Percentiles rank a stretch among this genome's conserved stretches.
Conservation (phyloP, 1,140 invertebrate genomes). For the Bombus breviceps region DNA sequence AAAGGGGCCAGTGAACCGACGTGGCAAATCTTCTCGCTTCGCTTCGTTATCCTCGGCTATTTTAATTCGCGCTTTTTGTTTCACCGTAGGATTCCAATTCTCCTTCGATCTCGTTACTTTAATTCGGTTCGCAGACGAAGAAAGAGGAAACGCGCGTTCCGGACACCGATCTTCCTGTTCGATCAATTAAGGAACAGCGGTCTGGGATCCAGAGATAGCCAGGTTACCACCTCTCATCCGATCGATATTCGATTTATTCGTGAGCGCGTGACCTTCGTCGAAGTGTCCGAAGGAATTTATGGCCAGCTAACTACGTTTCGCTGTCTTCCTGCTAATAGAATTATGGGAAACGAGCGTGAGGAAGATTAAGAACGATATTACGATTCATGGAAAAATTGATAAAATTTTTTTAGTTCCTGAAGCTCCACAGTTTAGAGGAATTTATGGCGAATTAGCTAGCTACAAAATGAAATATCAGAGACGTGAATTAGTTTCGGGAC, state of each 20-base stretch:
- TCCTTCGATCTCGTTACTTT: constrained; percentile 55
- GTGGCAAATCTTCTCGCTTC: constrained; percentile 27
- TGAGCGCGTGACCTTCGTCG: constrained; percentile 1
- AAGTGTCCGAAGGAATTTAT: not conserved
- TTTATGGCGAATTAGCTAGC: too few relatives aligned
- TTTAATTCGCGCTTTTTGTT: constrained; percentile 62
- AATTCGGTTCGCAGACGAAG: constrained; percentile 23
- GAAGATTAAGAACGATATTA: not conserved
- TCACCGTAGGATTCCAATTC: constrained; percentile 39
- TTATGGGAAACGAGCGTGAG: not conserved
- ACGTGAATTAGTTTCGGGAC: too few relatives aligned
- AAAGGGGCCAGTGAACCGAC: constrained; percentile 17
- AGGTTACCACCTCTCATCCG: constrained; percentile 15
- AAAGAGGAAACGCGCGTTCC: constrained; percentile 33
- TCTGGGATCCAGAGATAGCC: constrained; percentile 41
- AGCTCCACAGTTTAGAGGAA: too few relatives aligned
- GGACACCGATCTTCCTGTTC: constrained; percentile 53
- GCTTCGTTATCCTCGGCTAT: constrained; percentile 58
- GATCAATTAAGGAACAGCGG: constrained; percentile 62
- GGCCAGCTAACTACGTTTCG: not conserved
- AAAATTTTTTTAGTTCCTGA: not conserved
- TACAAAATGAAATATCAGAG: too few relatives aligned
- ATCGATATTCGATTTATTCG: constrained; percentile 54
- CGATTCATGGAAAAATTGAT: not conserved
- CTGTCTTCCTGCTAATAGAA: not conserved